Evolutionary conservation across 2,113 vertebrate species (phyloP), one percentile per base, ranked within the genome.

Genomic region (Mesoclemmys tuberculata): DNA sequence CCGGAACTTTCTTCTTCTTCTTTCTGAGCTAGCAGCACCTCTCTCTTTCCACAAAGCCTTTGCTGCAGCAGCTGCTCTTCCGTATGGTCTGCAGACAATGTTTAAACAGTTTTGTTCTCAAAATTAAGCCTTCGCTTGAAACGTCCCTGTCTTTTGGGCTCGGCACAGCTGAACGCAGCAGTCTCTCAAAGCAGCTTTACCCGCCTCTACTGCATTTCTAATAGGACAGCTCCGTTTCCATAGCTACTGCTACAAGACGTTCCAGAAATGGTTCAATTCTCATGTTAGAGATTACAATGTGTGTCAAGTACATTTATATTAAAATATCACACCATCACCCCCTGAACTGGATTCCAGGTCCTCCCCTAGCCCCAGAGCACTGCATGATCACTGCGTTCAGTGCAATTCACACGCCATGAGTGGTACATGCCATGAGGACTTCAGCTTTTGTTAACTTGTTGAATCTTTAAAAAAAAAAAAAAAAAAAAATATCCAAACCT

Each of bases 231-330:
- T 95, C 96, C 56, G 92, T 96, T 97, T 96, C 97, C 93, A 95
- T 97, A 96, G 94, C 92, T 97, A 95, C 96, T 95, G 93, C 58
- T 90, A 89, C 83, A 95, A 27, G 68, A 83, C 93, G 80, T 95
- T 87, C 88, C 88, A 13, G 95, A 92, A 91, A 89, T 4, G 2
- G 87, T 92, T 87, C 85, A 90, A 88, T 61, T 80, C 85, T 90
- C 2, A 0, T 75, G 92, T 87, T 24, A 16, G 88, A 81, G 84
- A 82, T 3, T 0, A 75, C 0, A 5, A 49, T 1, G 2, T 0
- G 0, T 8, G 0, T 10, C 19, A 26, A 94, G 56, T 49, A n/a
- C 35, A 61, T 71, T 52, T 64, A 2, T 5, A 0, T 2, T 80
- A 84, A 84, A n/a, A 82, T 38, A 29, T n/a, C 3, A 18, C 14